A percentile compares a stretch with the other conserved stretches of the same genome.
These are phyloP conservation scores for Pogonocherus hispidulus DNA, from an alignment of 2,888 invertebrate species.

Conservation along the genomic window DNA sequence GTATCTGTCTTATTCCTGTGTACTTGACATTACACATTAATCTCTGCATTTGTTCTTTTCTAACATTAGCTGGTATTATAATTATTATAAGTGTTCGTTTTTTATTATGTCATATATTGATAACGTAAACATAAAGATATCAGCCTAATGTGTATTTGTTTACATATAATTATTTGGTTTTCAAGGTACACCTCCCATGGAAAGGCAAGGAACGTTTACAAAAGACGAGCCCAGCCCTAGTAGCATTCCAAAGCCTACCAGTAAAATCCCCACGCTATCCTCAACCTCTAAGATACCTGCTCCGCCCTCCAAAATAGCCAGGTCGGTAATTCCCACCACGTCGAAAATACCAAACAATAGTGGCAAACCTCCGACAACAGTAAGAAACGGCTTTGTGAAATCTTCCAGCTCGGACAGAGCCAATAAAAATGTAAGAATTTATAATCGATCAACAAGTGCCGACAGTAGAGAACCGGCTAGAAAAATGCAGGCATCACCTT, in stretches of 20 bases:
- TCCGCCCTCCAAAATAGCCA: slow-evolving; percentile 58
- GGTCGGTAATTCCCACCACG: slow-evolving; percentile 53
- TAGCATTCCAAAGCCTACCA: slow-evolving; percentile 60
- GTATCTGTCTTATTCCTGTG: no score
- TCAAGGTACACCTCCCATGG: slow-evolving; percentile 70
- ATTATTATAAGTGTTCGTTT: no score
- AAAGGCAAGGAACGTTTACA: slow-evolving; percentile 92
- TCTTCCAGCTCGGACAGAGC: slow-evolving; percentile 61
- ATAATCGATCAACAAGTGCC: slow-evolving; percentile 66
- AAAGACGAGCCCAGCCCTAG: slow-evolving; percentile 77
- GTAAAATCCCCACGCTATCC: slow-evolving; percentile 50
- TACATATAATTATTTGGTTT: neutral
- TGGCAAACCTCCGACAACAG: slow-evolving; percentile 62
- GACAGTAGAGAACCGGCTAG: slow-evolving; percentile 62
- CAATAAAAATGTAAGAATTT: slow-evolving; percentile 52
- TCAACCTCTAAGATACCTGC: slow-evolving; percentile 48
- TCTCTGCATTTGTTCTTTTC: no score
- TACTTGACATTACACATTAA: no score
- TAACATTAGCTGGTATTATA: no score
- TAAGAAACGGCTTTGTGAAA: slow-evolving; percentile 56
- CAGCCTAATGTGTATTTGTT: no score
- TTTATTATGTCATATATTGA: no score
- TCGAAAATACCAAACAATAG: slow-evolving; percentile 66
- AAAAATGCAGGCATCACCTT: slow-evolving; percentile 70
- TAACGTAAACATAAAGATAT: no score